phyloP scores from a whole-genome alignment of 2,797 vertebrate species.

The Sitta carolinensis region DNA sequence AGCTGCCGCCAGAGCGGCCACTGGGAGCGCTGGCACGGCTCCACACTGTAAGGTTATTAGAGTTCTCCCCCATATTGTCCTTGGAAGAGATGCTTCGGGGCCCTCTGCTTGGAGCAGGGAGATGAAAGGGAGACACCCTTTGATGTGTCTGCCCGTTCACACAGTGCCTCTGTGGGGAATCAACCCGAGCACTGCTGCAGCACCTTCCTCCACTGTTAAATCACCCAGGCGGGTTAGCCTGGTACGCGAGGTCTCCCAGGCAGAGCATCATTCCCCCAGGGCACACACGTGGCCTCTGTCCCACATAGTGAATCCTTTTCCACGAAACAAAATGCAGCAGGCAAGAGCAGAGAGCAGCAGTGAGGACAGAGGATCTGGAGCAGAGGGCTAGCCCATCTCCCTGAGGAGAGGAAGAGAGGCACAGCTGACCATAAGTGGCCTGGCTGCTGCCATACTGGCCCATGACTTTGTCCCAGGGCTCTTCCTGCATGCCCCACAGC shows the following conservation, averaged over 20 bases:
- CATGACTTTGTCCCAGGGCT: neutral
- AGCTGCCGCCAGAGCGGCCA: constrained; percentile 44
- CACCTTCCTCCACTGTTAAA: neutral
- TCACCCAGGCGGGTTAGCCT: neutral
- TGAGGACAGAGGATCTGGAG: neutral
- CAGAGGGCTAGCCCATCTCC: neutral
- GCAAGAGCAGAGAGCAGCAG: neutral
- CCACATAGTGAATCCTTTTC: neutral
- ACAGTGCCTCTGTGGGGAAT: neutral
- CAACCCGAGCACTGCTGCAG: neutral
- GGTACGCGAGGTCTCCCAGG: neutral
- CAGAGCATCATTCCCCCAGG: neutral
- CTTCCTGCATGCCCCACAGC: neutral
- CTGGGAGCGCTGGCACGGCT: constrained; percentile 60
- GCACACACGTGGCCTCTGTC: neutral
- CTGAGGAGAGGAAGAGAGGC: neutral
- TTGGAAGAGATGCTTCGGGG: constrained; percentile 58
- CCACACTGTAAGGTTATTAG: constrained; percentile 62
- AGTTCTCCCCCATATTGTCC: constrained; percentile 65
- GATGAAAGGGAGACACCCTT: constrained; percentile 47
- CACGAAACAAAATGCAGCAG: neutral
- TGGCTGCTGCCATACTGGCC: neutral
- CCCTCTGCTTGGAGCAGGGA: neutral
- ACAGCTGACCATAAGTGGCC: rapidly evolving
- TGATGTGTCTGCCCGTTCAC: constrained; percentile 44